Evolutionary conservation across 1,140 invertebrate species (phyloP), one percentile per base, ranked within the genome.

Genomic region (Trachelipus rathkii): DNA sequence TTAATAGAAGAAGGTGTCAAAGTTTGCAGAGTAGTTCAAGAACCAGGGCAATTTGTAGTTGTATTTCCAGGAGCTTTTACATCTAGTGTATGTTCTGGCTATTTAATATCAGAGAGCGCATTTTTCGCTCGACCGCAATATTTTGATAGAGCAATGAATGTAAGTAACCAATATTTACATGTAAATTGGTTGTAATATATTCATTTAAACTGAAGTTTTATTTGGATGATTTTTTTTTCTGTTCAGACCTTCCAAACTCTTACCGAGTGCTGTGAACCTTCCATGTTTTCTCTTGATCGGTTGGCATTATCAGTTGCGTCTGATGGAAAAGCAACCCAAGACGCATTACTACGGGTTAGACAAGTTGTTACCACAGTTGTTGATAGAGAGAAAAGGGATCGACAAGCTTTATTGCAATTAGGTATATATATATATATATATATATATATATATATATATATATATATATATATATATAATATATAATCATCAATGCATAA

Each of bases 1-100:
- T 87, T 98, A 33, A 89, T 91, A 0, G 88, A 90, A 78, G 88
- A 92, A 68, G 90, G 91, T 0, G 92, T 96, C 1, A 90, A 92
- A 0, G 84, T 97, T 33, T 91, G 91, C 74, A 88, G 91, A 10
- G 90, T 91, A 8, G 90, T 94, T 0, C 96, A 98, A 84, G 89
- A 92, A 77, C 93, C 93, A 0, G 93, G 95, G 5, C 92, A 97
- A 84, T 96, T 94, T 84, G 90, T 97, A 73, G 88, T 97, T 1
- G 92, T 97, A 0, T 96, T 96, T 85, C 94, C 95, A 0, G 90
- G 93, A 83, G 92, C 93, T 0, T 96, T 95, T 83, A 95, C 94
- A 0, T 93, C 93, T 0, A 94, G 92, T 50, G 89, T 98, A 77
- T 92, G 92, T 80, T 95, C 94, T 2, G 95, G 95, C 3, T 97